Conservation (phyloP, 2,888 invertebrate genomes). For the Sphaerophoria rueppellii region DNA sequence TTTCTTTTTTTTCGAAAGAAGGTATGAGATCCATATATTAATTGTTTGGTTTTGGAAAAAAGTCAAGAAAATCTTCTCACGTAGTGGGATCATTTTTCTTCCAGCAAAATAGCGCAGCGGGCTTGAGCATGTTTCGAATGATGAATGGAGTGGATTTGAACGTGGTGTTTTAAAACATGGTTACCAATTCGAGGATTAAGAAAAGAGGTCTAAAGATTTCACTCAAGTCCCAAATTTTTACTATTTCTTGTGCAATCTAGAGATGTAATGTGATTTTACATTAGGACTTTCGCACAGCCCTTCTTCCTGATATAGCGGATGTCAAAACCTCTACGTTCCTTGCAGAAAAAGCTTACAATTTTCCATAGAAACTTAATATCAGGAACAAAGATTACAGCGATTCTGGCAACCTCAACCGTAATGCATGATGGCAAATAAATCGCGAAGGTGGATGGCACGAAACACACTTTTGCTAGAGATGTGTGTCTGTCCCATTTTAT, state of each 20-base stretch:
- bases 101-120: conserved; percentile 51
- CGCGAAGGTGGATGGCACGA: not conserved
- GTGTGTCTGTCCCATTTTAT: conserved; percentile 7
- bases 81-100: conserved; percentile 66
- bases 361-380: no score
- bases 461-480: conserved; percentile 8
- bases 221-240: no score
- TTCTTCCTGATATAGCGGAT: no score
- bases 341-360: no score
- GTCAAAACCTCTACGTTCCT: no score
- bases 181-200: not conserved
- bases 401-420: not conserved
- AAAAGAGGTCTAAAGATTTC: no score
- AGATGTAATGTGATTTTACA: no score
- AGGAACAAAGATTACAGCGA: not conserved
- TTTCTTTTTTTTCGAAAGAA: conserved; percentile 1
- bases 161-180: conserved; percentile 42
- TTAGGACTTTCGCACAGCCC: no score
- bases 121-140: conserved; percentile 59
- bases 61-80: conserved; percentile 55
- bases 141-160: conserved; percentile 62
- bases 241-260: no score
- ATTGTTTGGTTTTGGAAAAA: conserved; percentile 45
- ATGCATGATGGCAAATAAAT: not conserved
- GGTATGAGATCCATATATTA: conserved; percentile 52